phyloP scores from a whole-genome alignment of 2,888 invertebrate genomes.

The Gymnosoma rotundatum region DNA sequence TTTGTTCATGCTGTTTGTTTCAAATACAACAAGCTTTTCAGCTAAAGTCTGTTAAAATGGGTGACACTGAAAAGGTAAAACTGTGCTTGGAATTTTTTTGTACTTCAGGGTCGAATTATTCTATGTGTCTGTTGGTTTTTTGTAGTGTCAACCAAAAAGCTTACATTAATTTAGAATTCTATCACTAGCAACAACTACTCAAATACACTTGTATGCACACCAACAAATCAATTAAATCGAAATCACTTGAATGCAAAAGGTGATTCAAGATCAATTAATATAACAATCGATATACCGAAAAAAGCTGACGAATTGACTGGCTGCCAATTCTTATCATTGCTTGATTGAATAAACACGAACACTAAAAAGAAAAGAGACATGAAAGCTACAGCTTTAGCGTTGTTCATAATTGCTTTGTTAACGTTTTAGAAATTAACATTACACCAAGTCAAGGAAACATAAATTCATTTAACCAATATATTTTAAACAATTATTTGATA shows the following conservation, averaged over 20 bases:
- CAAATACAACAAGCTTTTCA: not conserved
- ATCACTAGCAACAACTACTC: constrained; percentile 11
- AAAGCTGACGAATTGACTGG: too few species aligned
- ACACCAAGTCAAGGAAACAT: not conserved
- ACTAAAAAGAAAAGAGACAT: not conserved
- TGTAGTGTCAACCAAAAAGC: constrained; percentile 6
- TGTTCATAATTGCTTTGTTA: not conserved
- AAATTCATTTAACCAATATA: too few species aligned
- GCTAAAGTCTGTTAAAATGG: constrained; percentile 7
- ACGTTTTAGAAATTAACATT: not conserved
- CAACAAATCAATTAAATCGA: constrained; percentile 17
- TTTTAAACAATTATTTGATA: too few species aligned
- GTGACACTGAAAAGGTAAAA: not conserved
- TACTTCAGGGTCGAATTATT: not conserved
- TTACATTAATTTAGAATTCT: constrained; percentile 28
- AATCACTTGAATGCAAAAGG: constrained; percentile 14
- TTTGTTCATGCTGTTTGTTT: not conserved
- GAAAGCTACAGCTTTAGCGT: not conserved
- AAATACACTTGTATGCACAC: not conserved
- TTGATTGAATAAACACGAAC: not conserved
- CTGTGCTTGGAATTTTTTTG: not conserved
- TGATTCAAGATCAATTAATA: constrained; percentile 27
- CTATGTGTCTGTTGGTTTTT: not conserved
- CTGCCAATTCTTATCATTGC: not conserved
- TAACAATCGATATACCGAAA: not conserved